phyloP scores from a whole-genome alignment of 2,888 invertebrate species.

The Perizoma affinitatum region DNA sequence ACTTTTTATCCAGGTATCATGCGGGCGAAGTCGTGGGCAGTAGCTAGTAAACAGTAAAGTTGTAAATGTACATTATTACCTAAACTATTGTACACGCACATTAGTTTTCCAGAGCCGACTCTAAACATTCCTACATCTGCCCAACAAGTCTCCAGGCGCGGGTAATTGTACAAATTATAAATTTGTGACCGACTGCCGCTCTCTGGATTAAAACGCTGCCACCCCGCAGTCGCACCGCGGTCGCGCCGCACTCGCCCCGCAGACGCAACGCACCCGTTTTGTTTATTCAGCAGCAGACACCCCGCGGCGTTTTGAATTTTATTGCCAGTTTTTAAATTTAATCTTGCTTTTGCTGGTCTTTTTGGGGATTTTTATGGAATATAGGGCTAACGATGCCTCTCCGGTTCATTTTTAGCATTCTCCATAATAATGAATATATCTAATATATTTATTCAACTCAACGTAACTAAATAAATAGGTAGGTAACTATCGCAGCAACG shows the following conservation, averaged over 20 bases:
- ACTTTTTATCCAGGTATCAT: too few relatives aligned
- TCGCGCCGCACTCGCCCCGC: conserved; percentile 37
- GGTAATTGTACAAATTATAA: conserved; percentile 82
- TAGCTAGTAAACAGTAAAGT: too few relatives aligned
- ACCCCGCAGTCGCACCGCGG: conserved; percentile 36
- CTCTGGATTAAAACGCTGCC: conserved; percentile 61
- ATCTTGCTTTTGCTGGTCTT: conserved; percentile 38
- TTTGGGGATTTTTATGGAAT: conserved; percentile 35
- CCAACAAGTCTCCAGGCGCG: conserved; percentile 63
- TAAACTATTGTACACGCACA: too few relatives aligned
- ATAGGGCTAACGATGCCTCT: background rate
- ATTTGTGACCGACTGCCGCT: conserved; percentile 75
- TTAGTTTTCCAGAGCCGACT: conserved; percentile 3
- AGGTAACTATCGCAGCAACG: background rate
- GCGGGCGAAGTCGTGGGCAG: too few relatives aligned
- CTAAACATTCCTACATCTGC: conserved; percentile 17
- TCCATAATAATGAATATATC: too few relatives aligned
- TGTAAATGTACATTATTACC: too few relatives aligned
- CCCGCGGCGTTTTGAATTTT: conserved; percentile 32
- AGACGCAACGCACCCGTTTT: conserved; percentile 38
- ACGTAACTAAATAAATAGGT: too few relatives aligned
- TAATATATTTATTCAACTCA: too few relatives aligned
- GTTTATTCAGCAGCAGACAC: conserved; percentile 40
- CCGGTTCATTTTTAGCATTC: too few relatives aligned
- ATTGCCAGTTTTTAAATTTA: conserved; percentile 32